Conservation (phyloP, 2,888 invertebrate species). For the Rhagonycha lutea region DNA sequence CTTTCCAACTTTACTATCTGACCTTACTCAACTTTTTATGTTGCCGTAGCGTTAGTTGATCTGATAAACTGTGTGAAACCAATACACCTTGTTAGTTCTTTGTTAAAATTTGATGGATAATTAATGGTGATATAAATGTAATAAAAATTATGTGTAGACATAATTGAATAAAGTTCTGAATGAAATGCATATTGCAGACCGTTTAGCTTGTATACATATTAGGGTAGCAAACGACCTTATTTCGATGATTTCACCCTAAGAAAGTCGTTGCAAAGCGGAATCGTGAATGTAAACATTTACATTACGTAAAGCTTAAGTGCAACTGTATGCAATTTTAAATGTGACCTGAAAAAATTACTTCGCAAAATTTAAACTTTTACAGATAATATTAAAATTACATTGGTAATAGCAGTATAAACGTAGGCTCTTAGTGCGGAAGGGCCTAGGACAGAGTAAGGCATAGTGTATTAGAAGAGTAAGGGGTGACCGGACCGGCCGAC, state of each 20-base stretch:
- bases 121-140: neutral
- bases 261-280: neutral
- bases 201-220: neutral
- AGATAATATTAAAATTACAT: conserved; percentile 18
- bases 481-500: conserved; percentile 43
- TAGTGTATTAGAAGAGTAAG: conserved; percentile 24
- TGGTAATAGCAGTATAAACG: conserved; percentile 16
- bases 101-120: neutral
- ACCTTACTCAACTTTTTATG: conserved; percentile 2
- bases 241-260: neutral
- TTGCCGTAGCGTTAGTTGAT: neutral
- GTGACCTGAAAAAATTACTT: neutral
- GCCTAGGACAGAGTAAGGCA: conserved; percentile 27
- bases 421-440: conserved; percentile 27
- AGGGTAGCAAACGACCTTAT: neutral
- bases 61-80: neutral
- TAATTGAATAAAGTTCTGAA: neutral
- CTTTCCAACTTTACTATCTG: neutral
- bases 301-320: neutral
- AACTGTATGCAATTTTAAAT: neutral
- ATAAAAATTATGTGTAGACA: neutral
- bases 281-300: neutral
- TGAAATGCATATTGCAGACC: neutral
- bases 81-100: neutral
- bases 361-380: conserved; percentile 7